A percentile compares a stretch with the other conserved stretches of the same genome.
These are phyloP conservation scores for Silurus asotus DNA, from an alignment of 2,113 vertebrate species.

Conservation along the genomic window DNA sequence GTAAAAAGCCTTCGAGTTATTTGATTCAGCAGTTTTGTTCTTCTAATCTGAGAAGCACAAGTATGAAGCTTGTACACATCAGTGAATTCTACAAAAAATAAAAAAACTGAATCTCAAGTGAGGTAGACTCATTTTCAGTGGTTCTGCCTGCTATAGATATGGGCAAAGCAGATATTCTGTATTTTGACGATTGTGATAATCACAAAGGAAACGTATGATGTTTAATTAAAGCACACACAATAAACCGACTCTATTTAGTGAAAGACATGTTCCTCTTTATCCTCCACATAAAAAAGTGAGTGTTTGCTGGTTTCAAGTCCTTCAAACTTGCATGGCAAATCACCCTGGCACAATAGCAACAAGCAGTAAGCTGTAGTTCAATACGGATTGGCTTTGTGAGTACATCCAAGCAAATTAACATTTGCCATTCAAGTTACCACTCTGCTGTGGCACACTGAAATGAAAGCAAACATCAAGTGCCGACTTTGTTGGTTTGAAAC, in stretches of 20 bases:
- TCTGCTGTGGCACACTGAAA: background rate
- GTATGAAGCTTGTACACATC: background rate
- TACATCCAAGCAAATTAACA: slow-evolving; percentile 2
- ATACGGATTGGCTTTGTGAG: background rate
- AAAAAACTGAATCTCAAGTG: background rate
- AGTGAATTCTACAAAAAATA: background rate
- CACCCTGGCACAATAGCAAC: background rate
- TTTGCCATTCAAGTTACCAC: background rate
- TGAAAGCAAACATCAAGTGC: background rate
- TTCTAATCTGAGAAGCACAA: background rate
- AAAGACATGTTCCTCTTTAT: background rate
- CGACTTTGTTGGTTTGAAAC: background rate
- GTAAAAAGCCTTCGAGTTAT: background rate
- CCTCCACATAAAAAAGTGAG: background rate
- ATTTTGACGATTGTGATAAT: background rate
- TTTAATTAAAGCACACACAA: background rate
- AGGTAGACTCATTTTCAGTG: background rate
- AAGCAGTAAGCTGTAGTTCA: background rate
- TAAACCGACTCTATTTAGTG: background rate
- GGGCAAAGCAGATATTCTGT: background rate
- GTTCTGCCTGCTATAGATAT: background rate
- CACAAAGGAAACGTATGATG: background rate
- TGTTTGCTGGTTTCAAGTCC: too few species aligned
- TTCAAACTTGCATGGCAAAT: slow-evolving; percentile 7
- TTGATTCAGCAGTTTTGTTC: background rate